phyloP scores from a whole-genome alignment of 2,113 vertebrate genomes.

The Muntiacus reevesi region DNA sequence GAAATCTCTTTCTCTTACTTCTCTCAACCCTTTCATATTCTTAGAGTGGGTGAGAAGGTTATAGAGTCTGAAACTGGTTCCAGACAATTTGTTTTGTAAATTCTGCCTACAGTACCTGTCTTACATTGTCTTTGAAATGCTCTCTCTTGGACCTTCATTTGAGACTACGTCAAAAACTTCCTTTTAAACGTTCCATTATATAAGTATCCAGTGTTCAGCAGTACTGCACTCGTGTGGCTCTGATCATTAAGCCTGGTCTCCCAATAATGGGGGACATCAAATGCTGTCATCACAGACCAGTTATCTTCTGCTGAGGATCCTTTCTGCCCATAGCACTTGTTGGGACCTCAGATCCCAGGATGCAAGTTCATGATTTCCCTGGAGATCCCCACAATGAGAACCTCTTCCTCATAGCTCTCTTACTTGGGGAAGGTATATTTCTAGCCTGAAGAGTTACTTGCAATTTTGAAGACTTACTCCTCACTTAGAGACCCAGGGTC shows the following conservation, averaged over 20 bases:
- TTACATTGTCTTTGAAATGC: background rate
- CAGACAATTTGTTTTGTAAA: background rate
- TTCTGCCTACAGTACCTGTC: background rate
- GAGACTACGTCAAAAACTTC: background rate
- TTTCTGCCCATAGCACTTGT: no score
- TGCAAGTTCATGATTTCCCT: background rate
- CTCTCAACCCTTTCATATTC: background rate
- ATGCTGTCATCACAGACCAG: background rate
- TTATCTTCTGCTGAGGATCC: background rate
- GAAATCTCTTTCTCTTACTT: background rate
- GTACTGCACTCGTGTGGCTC: background rate
- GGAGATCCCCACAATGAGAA: background rate
- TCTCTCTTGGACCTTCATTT: background rate
- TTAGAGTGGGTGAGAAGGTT: background rate
- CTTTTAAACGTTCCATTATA: background rate
- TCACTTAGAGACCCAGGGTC: background rate
- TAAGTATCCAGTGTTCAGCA: background rate
- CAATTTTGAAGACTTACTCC: background rate
- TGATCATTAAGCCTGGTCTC: background rate
- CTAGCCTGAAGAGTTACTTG: background rate
- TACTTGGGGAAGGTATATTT: background rate
- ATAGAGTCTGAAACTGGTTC: background rate
- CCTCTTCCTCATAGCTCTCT: background rate
- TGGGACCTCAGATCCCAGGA: background rate
- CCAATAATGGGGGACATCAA: background rate